Evolutionary conservation across 2,797 vertebrate genomes (phyloP), one percentile per base, ranked within the genome.

Genomic region (Typhlichthys eigenmanni): DNA sequence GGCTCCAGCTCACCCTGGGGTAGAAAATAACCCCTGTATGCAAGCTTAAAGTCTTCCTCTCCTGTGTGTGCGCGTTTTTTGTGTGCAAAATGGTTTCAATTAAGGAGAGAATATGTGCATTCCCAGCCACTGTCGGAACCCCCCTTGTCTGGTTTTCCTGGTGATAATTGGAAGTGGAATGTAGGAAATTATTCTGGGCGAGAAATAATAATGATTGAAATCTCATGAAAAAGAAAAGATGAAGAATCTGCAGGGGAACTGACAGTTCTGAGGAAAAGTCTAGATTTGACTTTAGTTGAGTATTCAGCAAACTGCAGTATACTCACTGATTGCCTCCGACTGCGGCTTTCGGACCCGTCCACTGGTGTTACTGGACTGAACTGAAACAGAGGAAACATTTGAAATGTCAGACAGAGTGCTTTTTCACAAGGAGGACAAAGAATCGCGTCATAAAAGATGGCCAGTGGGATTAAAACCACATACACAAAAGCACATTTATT

Each of bases 331-430:
- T 79, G 84, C 85, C 60, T 90, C 85, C 64, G 79, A 65, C 71
- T 68, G 79, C 56, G 91, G 91, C 79, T 62, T 93, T 76, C 71
- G 91, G 72, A 70, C 79, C 66, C 75, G 85, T 76, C 71, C 90
- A n/a, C 62, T 92, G 47, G 78, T 82, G 84, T 92, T 92, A 81
- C 90, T 89, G 76, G 93, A 90, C 80, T 94, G 93, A 78, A 94
- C 93, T 94, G 85, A 84, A 91, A 91, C 52, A 83, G 57, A 85
- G 80, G 71, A 75, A 73, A 79, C 69, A 74, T 63, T 72, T 47
- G 53, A 66, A 80, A 47, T 60, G 52, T 64, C 48, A 13, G 5
- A 66, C 34, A 14, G 3, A 58, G 47, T 54, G 43, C 46, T 66
- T 75, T 76, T 74, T 73, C 32, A 77, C 55, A 72, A 53, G 4